Percentiles rank a stretch among this genome's conserved stretches.
phyloP scores from a whole-genome alignment of 2,797 vertebrate species.

The Australoheros facetus region DNA sequence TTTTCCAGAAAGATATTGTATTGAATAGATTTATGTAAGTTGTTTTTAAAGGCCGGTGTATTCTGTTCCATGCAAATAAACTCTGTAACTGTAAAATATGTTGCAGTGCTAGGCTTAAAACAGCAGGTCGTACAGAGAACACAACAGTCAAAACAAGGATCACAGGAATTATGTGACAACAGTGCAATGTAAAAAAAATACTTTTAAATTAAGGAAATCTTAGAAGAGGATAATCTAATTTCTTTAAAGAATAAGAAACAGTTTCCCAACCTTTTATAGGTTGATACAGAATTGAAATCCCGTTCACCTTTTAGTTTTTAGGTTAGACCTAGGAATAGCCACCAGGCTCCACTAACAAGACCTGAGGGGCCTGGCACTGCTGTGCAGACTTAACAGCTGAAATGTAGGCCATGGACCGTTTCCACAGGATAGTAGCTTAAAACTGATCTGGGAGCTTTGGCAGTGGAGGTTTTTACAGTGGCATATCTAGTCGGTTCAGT shows the following conservation, averaged over 20 bases:
- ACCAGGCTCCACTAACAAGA: slow-evolving; percentile 26
- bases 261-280: neutral
- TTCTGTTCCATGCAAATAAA: neutral
- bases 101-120: neutral
- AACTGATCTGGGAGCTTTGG: slow-evolving; percentile 12
- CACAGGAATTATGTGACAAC: neutral
- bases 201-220: neutral
- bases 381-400: slow-evolving; percentile 8
- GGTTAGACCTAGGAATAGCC: slow-evolving; percentile 59
- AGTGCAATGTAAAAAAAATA: too few relatives aligned
- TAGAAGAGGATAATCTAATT: neutral
- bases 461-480: neutral
- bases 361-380: slow-evolving; percentile 51
- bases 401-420: slow-evolving; percentile 53
- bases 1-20: neutral
- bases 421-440: slow-evolving; percentile 28
- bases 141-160: neutral
- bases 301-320: slow-evolving; percentile 55
- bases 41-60: neutral
- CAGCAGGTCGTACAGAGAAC: neutral
- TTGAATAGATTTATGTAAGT: neutral
- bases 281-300: slow-evolving; percentile 8
- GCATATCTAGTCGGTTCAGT: neutral
- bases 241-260: neutral
- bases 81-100: neutral